These are phyloP conservation scores for Arctia plantaginis DNA, from an alignment of 2,888 invertebrate genomes.

Conservation along the genomic window DNA sequence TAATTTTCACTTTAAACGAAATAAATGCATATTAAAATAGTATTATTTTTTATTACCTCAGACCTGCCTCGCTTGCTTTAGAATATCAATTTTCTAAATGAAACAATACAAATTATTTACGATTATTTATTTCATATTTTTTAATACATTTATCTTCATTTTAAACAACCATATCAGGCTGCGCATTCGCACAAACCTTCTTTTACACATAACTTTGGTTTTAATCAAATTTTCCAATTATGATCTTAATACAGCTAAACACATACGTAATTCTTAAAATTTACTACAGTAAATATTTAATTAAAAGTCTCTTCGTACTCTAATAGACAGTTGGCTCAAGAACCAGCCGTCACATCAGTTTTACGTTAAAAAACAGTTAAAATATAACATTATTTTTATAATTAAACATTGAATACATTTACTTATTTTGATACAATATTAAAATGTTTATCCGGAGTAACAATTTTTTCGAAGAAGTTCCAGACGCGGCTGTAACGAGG, in stretches of 20 bases:
- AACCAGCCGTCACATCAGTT: constrained; percentile 54
- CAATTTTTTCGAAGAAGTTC: constrained; percentile 59
- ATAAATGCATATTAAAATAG: neutral
- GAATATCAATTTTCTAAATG: constrained; percentile 15
- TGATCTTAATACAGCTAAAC: constrained; percentile 57
- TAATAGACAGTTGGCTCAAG: constrained; percentile 59
- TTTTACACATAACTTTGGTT: constrained; percentile 62
- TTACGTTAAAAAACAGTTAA: constrained; percentile 71
- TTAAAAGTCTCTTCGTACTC: constrained; percentile 69
- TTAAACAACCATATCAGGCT: constrained; percentile 67
- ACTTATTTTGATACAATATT: constrained; percentile 68
- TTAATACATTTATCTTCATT: constrained; percentile 70
- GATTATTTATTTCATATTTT: constrained; percentile 78
- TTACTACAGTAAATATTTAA: constrained; percentile 68
- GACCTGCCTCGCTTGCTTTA: neutral
- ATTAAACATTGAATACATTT: constrained; percentile 76
- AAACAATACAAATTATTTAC: constrained; percentile 55
- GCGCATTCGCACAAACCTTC: constrained; percentile 48
- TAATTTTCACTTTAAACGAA: neutral
- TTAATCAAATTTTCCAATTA: constrained; percentile 54
- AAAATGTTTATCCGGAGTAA: constrained; percentile 70
- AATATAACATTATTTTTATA: constrained; percentile 62
- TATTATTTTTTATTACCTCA: neutral
- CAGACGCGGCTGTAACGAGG: constrained; percentile 40
- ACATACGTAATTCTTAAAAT: constrained; percentile 70